Percentiles rank a stretch among this genome's conserved stretches.
Conservation (phyloP, 2,888 invertebrate genomes). For the Ypsolopha sequella region DNA sequence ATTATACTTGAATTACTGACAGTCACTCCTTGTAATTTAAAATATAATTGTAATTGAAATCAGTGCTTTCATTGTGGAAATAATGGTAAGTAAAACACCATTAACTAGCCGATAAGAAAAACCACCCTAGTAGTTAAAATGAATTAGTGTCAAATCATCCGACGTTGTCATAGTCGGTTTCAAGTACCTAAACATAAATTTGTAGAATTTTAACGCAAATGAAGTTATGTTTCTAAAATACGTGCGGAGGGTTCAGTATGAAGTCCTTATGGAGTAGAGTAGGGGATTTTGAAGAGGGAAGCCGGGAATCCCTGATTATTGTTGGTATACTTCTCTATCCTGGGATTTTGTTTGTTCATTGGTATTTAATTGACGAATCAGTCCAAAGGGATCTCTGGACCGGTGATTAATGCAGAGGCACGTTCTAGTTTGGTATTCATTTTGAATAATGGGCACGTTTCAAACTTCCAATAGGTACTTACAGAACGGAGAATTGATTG, state of each 20-base stretch:
- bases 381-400: neutral
- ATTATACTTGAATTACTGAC: too few relatives aligned
- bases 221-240: neutral
- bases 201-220: neutral
- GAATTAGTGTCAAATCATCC: neutral
- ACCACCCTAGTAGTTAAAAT: too few relatives aligned
- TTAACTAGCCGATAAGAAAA: too few relatives aligned
- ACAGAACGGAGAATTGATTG: too few relatives aligned
- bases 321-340: neutral
- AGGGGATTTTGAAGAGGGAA: conserved; percentile 20
- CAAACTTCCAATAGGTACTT: too few relatives aligned
- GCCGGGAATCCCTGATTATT: neutral
- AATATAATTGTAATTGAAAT: too few relatives aligned
- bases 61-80: too few relatives aligned
- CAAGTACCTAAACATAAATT: neutral
- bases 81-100: too few relatives aligned
- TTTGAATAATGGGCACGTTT: too few relatives aligned
- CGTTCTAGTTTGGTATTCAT: neutral
- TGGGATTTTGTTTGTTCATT: neutral
- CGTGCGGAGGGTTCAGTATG: conserved; percentile 20
- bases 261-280: conserved; percentile 45
- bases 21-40: too few relatives aligned
- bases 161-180: neutral
- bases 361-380: neutral
- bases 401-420: neutral